Conservation (phyloP, 1,140 invertebrate genomes). For the Drosophila pruinosa region DNA sequence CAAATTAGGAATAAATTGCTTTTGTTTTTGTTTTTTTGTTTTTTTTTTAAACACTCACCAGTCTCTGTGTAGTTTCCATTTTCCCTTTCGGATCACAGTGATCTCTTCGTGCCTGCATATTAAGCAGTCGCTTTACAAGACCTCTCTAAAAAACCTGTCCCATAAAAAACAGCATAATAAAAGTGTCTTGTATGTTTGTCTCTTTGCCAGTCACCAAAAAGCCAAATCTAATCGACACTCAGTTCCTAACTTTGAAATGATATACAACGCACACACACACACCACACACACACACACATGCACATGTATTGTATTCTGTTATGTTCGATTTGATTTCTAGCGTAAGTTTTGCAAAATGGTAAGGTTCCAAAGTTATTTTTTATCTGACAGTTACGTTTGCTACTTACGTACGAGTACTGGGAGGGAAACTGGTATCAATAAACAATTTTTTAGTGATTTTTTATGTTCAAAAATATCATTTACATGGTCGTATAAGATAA, state of each 20-base stretch:
- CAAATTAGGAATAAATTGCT: constrained; percentile 23
- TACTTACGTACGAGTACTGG: neutral
- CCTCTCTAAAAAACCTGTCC: constrained; percentile 53
- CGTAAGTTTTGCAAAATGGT: constrained; percentile 17
- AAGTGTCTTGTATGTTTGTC: constrained; percentile 54
- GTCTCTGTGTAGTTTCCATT: neutral
- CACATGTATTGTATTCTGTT: constrained; percentile 8
- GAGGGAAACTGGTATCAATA: constrained; percentile 23
- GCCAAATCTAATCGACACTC: constrained; percentile 63
- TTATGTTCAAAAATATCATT: constrained; percentile 71
- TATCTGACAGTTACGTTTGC: constrained; percentile 24
- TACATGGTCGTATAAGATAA: constrained; percentile 68
- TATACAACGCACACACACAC: constrained; percentile 21
- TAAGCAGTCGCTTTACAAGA: constrained; percentile 53
- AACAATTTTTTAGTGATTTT: constrained; percentile 67
- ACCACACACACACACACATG: neutral
- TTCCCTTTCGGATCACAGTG: constrained; percentile 32
- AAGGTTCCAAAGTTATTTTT: constrained; percentile 18
- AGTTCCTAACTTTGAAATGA: constrained; percentile 18
- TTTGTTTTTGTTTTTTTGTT: neutral
- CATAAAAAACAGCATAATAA: constrained; percentile 59
- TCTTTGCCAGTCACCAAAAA: constrained; percentile 36
- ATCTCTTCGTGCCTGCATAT: constrained; percentile 48
- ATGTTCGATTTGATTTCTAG: constrained; percentile 29
- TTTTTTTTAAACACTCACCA: neutral